phyloP scores from a whole-genome alignment of 2,888 invertebrate genomes.

The Mesorhabditis belari region DNA sequence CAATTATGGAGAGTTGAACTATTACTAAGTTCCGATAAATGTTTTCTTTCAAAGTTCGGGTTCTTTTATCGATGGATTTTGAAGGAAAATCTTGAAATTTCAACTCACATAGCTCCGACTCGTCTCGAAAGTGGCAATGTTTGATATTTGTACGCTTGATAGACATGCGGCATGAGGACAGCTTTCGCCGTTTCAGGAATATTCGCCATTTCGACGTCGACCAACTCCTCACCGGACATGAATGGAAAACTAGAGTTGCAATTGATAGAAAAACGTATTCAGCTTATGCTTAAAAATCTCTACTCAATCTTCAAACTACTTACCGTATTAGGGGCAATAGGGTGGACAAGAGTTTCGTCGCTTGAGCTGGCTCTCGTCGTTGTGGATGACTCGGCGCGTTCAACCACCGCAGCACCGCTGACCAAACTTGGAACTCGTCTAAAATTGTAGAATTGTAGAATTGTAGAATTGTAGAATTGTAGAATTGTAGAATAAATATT shows the following conservation, averaged over 20 bases:
- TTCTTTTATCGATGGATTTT: no score
- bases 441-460: no score
- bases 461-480: no score
- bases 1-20: no score
- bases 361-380: conserved; percentile 40
- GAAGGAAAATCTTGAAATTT: no score
- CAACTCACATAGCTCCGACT: conserved; percentile 30
- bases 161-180: conserved; percentile 53
- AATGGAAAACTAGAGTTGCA: conserved; percentile 70
- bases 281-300: no score
- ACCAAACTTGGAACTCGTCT: conserved; percentile 56
- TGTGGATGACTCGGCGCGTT: conserved; percentile 50
- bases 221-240: conserved; percentile 83
- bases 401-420: conserved; percentile 54
- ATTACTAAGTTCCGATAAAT: no score
- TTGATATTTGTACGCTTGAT: conserved; percentile 56
- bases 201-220: conserved; percentile 72
- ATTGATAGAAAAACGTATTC: not conserved
- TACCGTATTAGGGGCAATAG: conserved; percentile 41
- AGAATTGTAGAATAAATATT: no score
- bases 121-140: conserved; percentile 54
- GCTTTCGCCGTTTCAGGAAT: conserved; percentile 56
- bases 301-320: not conserved
- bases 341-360: conserved; percentile 33
- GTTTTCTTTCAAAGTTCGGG: no score